Evolutionary conservation across 2,888 invertebrate genomes (phyloP).

Genomic region (Synanthedon myopaeformis): DNA sequence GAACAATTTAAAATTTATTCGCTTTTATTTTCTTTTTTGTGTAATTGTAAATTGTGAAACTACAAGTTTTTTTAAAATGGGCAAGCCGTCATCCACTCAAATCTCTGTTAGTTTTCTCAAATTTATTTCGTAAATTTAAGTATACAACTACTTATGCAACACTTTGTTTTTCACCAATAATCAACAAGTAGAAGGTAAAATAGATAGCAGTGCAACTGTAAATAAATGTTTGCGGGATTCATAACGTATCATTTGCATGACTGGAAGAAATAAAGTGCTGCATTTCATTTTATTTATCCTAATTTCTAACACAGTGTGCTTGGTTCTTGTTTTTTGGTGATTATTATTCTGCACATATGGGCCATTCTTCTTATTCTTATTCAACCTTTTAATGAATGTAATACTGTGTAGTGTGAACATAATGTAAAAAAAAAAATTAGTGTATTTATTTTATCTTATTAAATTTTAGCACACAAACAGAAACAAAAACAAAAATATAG

Average conservation of each 20-base stretch:
- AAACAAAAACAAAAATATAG: too few species aligned
- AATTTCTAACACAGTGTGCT: too few species aligned
- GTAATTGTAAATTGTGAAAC: too few species aligned
- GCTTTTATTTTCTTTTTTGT: too few species aligned
- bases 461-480: too few species aligned
- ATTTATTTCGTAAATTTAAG: conserved; percentile 1
- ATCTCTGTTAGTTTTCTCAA: conserved; percentile 30
- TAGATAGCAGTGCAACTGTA: background rate
- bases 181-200: background rate
- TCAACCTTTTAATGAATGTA: too few species aligned
- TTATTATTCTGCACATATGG: too few species aligned
- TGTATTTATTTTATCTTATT: background rate
- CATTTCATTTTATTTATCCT: background rate
- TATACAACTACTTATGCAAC: background rate
- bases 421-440: background rate
- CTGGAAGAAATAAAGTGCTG: background rate
- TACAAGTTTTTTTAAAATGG: conserved; percentile 18
- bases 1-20: too few species aligned
- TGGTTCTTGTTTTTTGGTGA: too few species aligned
- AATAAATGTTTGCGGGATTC: too few species aligned
- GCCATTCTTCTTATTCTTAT: too few species aligned
- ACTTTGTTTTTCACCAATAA: background rate
- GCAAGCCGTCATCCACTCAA: conserved; percentile 28
- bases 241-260: background rate
- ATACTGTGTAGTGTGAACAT: too few species aligned